Conservation (phyloP, 2,797 vertebrate species). For the Hypotaenidia philippensis region DNA sequence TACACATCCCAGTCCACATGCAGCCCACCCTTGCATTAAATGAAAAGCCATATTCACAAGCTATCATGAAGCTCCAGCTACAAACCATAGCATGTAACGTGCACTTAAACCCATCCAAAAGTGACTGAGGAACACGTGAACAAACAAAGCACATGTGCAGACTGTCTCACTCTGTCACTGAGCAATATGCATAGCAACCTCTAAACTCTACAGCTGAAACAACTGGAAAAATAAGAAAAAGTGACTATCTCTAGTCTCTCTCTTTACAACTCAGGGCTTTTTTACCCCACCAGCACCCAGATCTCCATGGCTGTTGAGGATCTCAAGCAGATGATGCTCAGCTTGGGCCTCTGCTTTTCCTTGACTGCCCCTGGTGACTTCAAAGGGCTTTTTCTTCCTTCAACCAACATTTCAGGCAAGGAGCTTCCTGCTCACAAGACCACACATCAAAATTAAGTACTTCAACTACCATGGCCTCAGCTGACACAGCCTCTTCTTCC, state of each 20-base stretch:
- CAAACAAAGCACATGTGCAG: background rate
- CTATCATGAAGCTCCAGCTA: background rate
- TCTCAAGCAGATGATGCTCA: too few species aligned
- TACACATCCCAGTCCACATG: background rate
- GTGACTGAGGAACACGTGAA: background rate
- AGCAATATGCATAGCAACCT: too few species aligned
- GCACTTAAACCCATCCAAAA: background rate
- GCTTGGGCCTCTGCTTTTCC: background rate
- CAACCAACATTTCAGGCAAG: background rate
- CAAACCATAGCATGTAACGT: background rate
- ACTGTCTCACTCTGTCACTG: too few species aligned
- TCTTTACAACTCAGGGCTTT: background rate
- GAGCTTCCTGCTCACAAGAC: fast-evolving
- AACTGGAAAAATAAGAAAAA: background rate
- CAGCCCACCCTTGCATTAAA: background rate
- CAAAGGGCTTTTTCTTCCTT: background rate
- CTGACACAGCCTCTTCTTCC: background rate
- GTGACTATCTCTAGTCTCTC: fast-evolving
- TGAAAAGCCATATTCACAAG: background rate
- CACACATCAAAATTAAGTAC: background rate
- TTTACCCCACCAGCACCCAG: background rate
- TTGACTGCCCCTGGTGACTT: background rate
- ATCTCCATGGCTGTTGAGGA: background rate
- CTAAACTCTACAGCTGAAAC: background rate
- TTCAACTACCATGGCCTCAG: background rate